Conservation (phyloP, 1,140 invertebrate genomes). For the Holotrichia oblita region DNA sequence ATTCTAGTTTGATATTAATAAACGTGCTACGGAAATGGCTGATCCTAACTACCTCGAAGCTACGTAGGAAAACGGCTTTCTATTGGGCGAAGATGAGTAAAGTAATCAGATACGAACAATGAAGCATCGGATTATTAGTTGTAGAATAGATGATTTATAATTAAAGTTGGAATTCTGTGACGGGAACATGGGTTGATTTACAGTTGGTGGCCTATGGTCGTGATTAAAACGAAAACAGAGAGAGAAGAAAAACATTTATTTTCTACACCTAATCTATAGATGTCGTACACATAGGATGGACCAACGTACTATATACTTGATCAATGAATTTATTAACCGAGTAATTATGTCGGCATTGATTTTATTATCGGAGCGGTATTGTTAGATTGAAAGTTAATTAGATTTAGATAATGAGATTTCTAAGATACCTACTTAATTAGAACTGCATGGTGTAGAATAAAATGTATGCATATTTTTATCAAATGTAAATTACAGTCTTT, state of each 20-base stretch:
- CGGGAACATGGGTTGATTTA: background rate
- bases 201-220: constrained; percentile 4
- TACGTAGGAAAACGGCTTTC: background rate
- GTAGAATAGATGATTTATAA: background rate
- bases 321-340: background rate
- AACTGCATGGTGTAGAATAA: no score
- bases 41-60: background rate
- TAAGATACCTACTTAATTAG: no score
- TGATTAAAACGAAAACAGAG: constrained; percentile 3
- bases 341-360: background rate
- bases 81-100: no score
- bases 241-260: background rate
- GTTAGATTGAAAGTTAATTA: background rate
- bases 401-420: background rate
- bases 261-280: background rate
- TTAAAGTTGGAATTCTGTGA: background rate
- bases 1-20: background rate
- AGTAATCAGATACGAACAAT: background rate
- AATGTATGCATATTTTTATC: no score
- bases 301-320: background rate
- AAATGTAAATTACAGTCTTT: no score
- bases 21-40: background rate
- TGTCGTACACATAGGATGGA: background rate
- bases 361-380: background rate
- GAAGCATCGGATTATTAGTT: background rate